Base-by-base conservation (phyloP, 2,113 vertebrate species). In the Eolophus roseicapilla region DNA sequence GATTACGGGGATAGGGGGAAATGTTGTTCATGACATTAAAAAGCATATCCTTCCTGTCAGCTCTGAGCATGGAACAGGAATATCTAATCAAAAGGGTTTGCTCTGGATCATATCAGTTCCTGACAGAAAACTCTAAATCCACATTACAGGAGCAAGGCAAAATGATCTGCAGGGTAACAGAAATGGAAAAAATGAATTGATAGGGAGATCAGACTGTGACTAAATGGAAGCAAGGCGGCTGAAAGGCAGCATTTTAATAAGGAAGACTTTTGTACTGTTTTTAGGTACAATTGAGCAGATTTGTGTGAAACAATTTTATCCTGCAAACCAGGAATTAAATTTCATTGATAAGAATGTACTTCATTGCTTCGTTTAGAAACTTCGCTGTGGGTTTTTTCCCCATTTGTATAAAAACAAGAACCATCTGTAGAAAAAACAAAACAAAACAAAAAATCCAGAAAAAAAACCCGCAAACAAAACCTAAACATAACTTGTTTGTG, bases 81-180 rank as follows among this genome's bases (percentile, higher is more conserved):
- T 93, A 96, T 96, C 92, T 96, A 96, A 98, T 97, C 95, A 97
- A 88, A 92, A 75, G 35, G 37, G 46, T 94, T 97, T 94, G 92
- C 96, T 86, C 81, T 96, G 94, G 93, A 98, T 89, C 74, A 73
- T 95, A 96, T 97, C 92, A 92, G 75, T 94, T 95, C 91, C 97
- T 96, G 88, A 92, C 93, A 41, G 23, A 76, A 97, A 90, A 92
- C 80, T 62, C 10, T 95, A 97, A 97, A 97, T 70, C 49, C 92
- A 96, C 39, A 23, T 90, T 91, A 90, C 85, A 92, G 71, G 47
- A 97, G 93, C 74, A 95, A 96, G 93, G 86, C 76, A 96, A 95
- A 94, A 88, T 78, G 82, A 95, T 95, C 83, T 59, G 86, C 88
- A 97, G 92, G 92, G 95, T 97, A 97, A 97, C 82, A 97, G 93